Base-by-base conservation (phyloP, 2,797 vertebrate genomes). In the Poecile montanus region DNA sequence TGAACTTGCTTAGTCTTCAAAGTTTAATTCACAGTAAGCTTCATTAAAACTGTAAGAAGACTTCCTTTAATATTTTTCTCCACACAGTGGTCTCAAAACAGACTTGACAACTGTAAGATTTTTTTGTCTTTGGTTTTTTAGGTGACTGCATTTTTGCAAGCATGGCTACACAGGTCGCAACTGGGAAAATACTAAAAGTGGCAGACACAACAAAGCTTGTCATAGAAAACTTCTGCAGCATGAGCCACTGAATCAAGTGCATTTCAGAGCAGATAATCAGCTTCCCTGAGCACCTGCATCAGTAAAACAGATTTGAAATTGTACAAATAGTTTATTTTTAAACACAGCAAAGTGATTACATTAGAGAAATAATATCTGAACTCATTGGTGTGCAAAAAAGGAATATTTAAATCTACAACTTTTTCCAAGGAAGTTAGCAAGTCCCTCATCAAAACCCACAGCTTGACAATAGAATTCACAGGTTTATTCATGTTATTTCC, bases 401-500 rank as follows among this genome's bases (percentile, higher is more conserved):
- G 11, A 91, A 12, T 45, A 93, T 50, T 84, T 68, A 84, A 85
- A 93, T 72, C 29, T 30, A 44, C 4, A 9, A 6, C 70, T 82
- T 71, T 40, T 96, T 81, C 73, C 79, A 88, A 86, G 73, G 75
- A 88, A 84, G 60, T 5, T 58, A 84, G 40, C 19, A 79, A 88
- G 58, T 56, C 25, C 56, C 67, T 63, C 38, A 80, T 89, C 65
- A 95, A 92, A 95, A 83, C 62, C 40, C 53, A 45, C 27, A 79
- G 44, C 38, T 57, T 73, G 66, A 66, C 38, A 89, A 56, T 1
- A 56, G 44, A 48, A 77, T 72, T 93, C 34, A 42, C 44, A 67
- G 38, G 70, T 91, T 94, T 93, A 76, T 71, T 93, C 70, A 44
- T 14, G 73, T 48, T 80, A 77, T 42, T 93, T 95, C 58, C 57